Evolutionary conservation across 2,888 invertebrate species (phyloP).

Genomic region (Archips crataeganus): DNA sequence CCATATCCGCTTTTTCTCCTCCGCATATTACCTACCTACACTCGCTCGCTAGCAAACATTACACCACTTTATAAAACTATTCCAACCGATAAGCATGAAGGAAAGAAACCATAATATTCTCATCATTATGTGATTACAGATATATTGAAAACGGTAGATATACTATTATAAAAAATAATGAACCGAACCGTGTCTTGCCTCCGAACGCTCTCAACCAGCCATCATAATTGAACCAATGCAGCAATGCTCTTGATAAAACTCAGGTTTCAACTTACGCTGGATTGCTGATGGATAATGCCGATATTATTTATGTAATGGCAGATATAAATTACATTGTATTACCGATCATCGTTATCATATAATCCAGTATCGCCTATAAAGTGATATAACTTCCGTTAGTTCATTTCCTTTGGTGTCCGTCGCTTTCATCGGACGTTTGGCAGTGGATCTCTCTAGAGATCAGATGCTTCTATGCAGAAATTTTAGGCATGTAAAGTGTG

Average conservation of each 20-base stretch:
- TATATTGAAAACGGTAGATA: constrained; percentile 19
- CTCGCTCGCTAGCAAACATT: background rate
- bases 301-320: constrained; percentile 27
- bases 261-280: constrained; percentile 22
- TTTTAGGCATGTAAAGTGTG: too few relatives aligned
- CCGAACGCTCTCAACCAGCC: background rate
- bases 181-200: background rate
- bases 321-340: constrained; percentile 36
- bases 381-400: constrained; percentile 38
- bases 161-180: constrained; percentile 10
- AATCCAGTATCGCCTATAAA: constrained; percentile 20
- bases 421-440: constrained; percentile 13
- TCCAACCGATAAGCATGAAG: background rate
- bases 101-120: background rate
- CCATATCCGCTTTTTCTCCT: background rate
- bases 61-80: background rate
- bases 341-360: constrained; percentile 34
- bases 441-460: background rate
- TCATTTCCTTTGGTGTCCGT: constrained; percentile 34
- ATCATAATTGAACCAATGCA: background rate
- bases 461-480: too few relatives aligned
- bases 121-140: constrained; percentile 9
- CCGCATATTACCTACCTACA: background rate
- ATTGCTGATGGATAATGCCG: background rate
- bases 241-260: background rate